Base-by-base conservation (phyloP, 2,888 invertebrate species). In the Meta bourneti region DNA sequence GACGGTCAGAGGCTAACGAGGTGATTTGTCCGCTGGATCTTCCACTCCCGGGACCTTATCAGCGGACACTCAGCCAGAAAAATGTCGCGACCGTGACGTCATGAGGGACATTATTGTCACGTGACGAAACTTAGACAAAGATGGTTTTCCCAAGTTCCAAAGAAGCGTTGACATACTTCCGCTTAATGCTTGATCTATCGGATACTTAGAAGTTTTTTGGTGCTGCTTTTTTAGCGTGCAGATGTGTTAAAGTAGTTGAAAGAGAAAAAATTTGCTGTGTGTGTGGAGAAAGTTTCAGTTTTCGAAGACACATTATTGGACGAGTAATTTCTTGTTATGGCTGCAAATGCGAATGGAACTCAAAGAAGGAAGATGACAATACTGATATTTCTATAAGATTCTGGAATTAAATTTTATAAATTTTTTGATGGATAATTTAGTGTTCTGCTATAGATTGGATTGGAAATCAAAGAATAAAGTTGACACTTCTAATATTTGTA, bases 1-100 rank as follows among this genome's bases (percentile, higher is more conserved):
- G 79, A 87, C 72, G 89, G 77, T 83, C 89, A 78, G 79, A n/a
- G 78, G 71, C 83, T 89, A 89, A 89, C 83, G 83, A 78, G 89
- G 83, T 83, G 78, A 89, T 89, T 89, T 83, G 83, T 89, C 78
- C 89, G 51, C 70, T 20, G 75, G 69, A 75, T 70, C 89, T 77
- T 34, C 81, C 49, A 81, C 75, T 78, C 78, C 16, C 71, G 77
- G 82, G 81, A 78, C 89, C 71, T 89, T 83, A 89, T 89, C 83
- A 70, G 82, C n/a, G 48, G 49, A 70, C 71, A 71, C 72, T 84
- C 89, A 77, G 77, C 51, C 77, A 71, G 80, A 81, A 88, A 83
- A 84, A 79, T 83, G 77, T 71, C 49, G 52, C 34, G 83, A 54
- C 48, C n/a, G 83, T 84, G 89, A 77, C 89, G 54, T 83, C 82